These are phyloP conservation scores for Enteromius unitaeniatus DNA, from an alignment of 2,797 vertebrate genomes.

Conservation along the genomic window DNA sequence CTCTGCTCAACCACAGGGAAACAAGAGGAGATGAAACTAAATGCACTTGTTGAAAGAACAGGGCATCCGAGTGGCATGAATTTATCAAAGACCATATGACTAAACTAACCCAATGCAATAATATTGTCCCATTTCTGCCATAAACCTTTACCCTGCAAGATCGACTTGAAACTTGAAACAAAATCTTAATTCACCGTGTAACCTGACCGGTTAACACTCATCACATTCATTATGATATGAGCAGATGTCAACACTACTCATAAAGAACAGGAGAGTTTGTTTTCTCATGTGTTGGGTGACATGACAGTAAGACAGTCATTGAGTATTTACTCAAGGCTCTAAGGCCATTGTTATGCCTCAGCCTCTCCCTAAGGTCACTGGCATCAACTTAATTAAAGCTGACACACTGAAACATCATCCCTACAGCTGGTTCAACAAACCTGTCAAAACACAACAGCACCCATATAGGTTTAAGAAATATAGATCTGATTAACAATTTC, in stretches of 20 bases:
- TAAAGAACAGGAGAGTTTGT: conserved; percentile 50
- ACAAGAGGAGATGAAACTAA: conserved; percentile 43
- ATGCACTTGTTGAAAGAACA: conserved; percentile 43
- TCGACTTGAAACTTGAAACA: not conserved
- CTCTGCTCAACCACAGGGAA: conserved; percentile 1
- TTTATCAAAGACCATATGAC: not conserved
- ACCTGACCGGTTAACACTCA: conserved; percentile 40
- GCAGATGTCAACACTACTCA: conserved; percentile 45
- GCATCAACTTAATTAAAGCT: conserved; percentile 52
- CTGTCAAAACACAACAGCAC: conserved; percentile 45
- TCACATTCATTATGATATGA: conserved; percentile 26
- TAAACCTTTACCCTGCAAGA: not conserved
- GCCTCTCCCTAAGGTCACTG: conserved; percentile 48
- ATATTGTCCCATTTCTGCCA: not conserved
- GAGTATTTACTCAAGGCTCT: conserved; percentile 49
- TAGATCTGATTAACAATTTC: conserved; percentile 44
- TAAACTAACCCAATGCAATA: conserved; percentile 10
- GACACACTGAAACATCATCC: conserved; percentile 52
- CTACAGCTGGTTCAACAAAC: conserved; percentile 48
- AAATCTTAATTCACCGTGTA: conserved; percentile 26
- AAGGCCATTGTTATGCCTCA: conserved; percentile 48
- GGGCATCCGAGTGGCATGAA: conserved; percentile 20
- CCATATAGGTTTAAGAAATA: conserved; percentile 35
- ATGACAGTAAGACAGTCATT: conserved; percentile 50
- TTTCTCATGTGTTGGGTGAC: conserved; percentile 53